Evolutionary conservation across 2,797 vertebrate genomes (phyloP).

Genomic region (Rhinogobio ventralis): DNA sequence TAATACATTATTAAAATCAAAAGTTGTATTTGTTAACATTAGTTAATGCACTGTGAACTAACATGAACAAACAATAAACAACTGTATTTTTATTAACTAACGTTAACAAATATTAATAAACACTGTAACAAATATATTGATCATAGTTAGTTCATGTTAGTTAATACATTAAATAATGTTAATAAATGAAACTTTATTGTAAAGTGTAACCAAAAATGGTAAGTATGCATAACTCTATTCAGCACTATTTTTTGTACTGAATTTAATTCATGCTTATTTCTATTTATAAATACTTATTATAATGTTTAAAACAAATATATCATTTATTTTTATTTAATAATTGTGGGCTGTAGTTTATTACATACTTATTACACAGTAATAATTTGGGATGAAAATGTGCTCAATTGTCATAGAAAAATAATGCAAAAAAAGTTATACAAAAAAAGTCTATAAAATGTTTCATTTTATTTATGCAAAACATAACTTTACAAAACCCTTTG

Average conservation of each 20-base stretch:
- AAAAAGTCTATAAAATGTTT: neutral
- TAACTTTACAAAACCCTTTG: neutral
- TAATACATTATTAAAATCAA: no score
- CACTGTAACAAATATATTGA: no score
- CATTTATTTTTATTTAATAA: neutral
- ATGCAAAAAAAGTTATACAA: neutral
- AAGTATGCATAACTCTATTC: neutral
- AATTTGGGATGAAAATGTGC: neutral
- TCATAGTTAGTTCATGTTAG: no score
- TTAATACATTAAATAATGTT: no score
- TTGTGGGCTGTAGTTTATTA: neutral
- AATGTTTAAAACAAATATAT: neutral
- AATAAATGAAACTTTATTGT: no score
- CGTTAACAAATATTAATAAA: no score
- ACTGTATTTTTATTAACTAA: no score
- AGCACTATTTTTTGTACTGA: neutral
- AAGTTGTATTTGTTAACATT: no score
- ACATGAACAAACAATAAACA: no score
- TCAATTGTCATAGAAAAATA: neutral
- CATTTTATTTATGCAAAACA: conserved; percentile 15
- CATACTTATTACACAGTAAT: no score
- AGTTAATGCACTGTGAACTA: no score
- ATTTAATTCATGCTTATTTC: neutral
- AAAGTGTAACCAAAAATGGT: no score
- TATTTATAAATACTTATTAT: neutral